Conservation (phyloP, 2,888 invertebrate species). For the Drosophila diplacantha region DNA sequence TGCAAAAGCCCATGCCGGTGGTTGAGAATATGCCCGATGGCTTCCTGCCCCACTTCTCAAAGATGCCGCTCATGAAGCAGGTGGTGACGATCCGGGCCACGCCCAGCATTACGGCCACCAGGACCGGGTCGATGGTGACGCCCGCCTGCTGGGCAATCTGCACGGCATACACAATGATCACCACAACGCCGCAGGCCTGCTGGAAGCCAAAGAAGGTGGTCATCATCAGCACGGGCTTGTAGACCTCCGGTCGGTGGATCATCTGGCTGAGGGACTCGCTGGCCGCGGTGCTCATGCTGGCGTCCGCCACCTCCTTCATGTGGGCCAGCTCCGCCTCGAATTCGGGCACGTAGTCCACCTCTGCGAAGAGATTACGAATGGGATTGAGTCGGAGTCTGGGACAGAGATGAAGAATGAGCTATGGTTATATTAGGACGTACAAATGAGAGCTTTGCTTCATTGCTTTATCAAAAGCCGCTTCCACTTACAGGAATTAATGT, state of each 20-base stretch:
- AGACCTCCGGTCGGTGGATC: conserved; percentile 75
- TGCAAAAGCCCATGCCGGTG: conserved; percentile 81
- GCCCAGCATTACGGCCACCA: conserved; percentile 84
- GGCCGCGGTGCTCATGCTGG: conserved; percentile 63
- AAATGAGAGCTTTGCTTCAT: neutral
- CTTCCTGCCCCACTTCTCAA: conserved; percentile 82
- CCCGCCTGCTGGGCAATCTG: conserved; percentile 82
- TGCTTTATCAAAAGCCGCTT: neutral
- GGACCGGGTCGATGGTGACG: conserved; percentile 81
- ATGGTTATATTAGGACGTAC: neutral
- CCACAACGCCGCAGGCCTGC: conserved; percentile 85
- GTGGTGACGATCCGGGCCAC: conserved; percentile 82
- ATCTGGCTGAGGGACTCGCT: conserved; percentile 67
- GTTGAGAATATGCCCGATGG: conserved; percentile 83
- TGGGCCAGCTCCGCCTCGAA: conserved; percentile 74
- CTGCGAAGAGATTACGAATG: conserved; percentile 18
- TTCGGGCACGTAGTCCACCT: conserved; percentile 67
- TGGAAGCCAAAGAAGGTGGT: conserved; percentile 83
- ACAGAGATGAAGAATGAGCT: neutral
- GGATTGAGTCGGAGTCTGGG: neutral
- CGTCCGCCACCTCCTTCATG: conserved; percentile 71
- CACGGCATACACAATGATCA: conserved; percentile 85
- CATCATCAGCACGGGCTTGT: conserved; percentile 78
- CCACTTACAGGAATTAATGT: neutral
- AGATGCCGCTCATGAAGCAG: conserved; percentile 81